Evolutionary conservation across 2,888 invertebrate species (phyloP).

Genomic region (Acronicta leporina): DNA sequence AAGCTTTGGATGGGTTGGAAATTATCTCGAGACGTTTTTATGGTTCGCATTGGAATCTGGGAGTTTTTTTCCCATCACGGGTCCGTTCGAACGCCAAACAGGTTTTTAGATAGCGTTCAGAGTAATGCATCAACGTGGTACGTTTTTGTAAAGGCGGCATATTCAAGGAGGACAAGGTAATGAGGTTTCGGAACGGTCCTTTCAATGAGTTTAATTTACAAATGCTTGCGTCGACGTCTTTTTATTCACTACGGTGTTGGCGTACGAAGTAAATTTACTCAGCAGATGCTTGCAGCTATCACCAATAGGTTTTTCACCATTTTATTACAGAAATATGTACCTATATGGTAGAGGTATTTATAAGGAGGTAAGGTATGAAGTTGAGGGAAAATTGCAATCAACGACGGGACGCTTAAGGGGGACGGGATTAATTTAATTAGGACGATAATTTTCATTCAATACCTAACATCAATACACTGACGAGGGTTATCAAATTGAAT

Average conservation of each 20-base stretch:
- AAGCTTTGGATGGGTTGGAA: constrained; percentile 81
- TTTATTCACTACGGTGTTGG: constrained; percentile 31
- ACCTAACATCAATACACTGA: constrained; percentile 17
- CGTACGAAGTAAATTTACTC: constrained; percentile 25
- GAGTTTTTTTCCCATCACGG: constrained; percentile 84
- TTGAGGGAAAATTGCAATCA: neutral
- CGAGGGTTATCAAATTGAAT: constrained; percentile 33
- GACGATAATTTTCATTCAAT: constrained; percentile 42
- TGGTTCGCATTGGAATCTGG: constrained; percentile 87
- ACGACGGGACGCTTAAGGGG: no score
- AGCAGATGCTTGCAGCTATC: neutral
- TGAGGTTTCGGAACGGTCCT: constrained; percentile 79
- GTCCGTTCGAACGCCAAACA: constrained; percentile 84
- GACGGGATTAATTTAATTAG: constrained; percentile 11
- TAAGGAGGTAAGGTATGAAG: neutral
- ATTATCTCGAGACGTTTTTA: constrained; percentile 87
- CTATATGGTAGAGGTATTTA: neutral
- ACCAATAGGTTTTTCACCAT: neutral
- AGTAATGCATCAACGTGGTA: constrained; percentile 86
- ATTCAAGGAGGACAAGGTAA: constrained; percentile 81
- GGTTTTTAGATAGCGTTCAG: constrained; percentile 88
- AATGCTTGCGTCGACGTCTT: constrained; percentile 40
- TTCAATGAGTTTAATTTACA: constrained; percentile 76
- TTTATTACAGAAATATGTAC: constrained; percentile 5
- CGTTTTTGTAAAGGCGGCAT: constrained; percentile 85